Evolutionary conservation across 2,113 vertebrate species (phyloP).

Genomic region (Illadopsis cleaveri): DNA sequence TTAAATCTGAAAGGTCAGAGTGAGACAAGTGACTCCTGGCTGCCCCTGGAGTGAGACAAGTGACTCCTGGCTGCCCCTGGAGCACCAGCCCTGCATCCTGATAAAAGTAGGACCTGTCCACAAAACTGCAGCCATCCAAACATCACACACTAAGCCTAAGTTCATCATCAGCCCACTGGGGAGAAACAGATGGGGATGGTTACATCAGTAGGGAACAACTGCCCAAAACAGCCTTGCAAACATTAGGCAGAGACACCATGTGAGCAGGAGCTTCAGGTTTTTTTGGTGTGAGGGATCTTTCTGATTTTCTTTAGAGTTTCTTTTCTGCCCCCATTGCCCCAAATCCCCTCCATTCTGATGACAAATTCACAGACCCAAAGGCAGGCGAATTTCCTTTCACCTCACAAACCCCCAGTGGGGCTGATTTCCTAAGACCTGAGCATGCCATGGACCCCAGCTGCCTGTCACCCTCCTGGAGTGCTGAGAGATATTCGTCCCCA

Average conservation of each 20-base stretch:
- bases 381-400: background rate
- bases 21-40: background rate
- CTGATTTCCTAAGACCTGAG: background rate
- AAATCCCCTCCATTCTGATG: background rate
- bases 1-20: conserved; percentile 40
- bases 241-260: background rate
- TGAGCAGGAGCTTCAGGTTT: background rate
- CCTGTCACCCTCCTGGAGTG: background rate
- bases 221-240: background rate
- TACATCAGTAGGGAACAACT: background rate
- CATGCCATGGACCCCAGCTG: background rate
- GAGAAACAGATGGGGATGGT: background rate
- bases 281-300: background rate
- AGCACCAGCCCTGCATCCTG: background rate
- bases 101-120: background rate
- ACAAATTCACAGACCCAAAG: background rate
- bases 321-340: background rate
- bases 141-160: background rate
- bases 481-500: background rate
- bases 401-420: background rate
- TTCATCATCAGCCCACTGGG: fast-evolving
- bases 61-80: background rate
- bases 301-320: background rate
- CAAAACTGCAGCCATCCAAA: background rate
- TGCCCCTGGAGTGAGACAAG: background rate